Conservation (phyloP, 1,140 invertebrate species). For the Lordiphosa clarofinis region DNA sequence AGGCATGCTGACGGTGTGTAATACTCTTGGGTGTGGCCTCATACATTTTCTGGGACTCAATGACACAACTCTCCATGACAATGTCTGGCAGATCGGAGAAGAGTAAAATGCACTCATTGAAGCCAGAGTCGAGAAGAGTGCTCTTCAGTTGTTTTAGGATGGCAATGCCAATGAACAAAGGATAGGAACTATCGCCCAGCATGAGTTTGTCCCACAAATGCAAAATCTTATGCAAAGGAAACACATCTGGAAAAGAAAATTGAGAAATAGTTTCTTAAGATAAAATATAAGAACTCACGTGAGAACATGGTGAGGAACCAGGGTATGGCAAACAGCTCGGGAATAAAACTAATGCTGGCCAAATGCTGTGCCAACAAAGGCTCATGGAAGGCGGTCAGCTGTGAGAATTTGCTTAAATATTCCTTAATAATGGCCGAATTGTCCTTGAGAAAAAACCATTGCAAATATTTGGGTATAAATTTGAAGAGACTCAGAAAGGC, state of each 20-base stretch:
- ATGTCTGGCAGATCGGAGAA: slow-evolving; percentile 99
- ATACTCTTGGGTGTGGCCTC: slow-evolving; percentile 92
- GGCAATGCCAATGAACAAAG: slow-evolving; percentile 95
- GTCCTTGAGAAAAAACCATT: slow-evolving; percentile 99
- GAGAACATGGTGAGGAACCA: slow-evolving; percentile 99
- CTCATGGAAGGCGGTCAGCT: slow-evolving; percentile 97
- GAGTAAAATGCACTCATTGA: slow-evolving; percentile 98
- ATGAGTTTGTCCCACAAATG: slow-evolving; percentile 98
- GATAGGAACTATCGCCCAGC: slow-evolving; percentile 95
- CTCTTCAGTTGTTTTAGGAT: slow-evolving; percentile 94
- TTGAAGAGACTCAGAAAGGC: slow-evolving; percentile 96
- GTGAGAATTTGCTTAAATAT: slow-evolving; percentile 97
- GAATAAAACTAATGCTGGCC: slow-evolving; percentile 95
- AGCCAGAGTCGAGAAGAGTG: slow-evolving; percentile 92
- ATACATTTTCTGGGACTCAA: slow-evolving; percentile 93
- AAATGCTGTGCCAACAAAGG: slow-evolving; percentile 95
- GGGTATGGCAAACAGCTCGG: slow-evolving; percentile 99
- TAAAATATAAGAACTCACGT: no score
- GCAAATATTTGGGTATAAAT: slow-evolving; percentile 97
- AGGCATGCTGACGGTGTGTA: slow-evolving; percentile 85
- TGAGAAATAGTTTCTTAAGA: no score
- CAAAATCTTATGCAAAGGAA: slow-evolving; percentile 98
- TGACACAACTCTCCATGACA: slow-evolving; percentile 95
- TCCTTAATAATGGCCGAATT: slow-evolving; percentile 98
- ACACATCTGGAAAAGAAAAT: slow-evolving; percentile 86